Evolutionary conservation across 2,797 vertebrate species (phyloP), one percentile per base, ranked within the genome.

Genomic region (Diceros bicornis): DNA sequence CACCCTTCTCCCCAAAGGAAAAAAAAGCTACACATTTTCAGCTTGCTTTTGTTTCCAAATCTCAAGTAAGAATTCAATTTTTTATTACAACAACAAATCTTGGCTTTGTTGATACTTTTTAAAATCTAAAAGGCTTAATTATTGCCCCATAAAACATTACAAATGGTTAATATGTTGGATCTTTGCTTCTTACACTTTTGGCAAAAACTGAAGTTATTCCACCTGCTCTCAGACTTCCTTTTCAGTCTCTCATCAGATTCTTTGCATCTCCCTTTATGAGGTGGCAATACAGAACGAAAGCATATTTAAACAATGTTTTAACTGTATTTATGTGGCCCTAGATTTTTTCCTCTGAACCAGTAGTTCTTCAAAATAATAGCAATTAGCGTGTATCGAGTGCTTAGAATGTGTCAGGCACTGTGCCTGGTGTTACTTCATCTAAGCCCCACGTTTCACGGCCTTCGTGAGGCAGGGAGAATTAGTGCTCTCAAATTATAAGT

Each of bases 11-110:
- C 29, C 55, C 52, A 55, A 81, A 88, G 23, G 6, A 61, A 61
- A 81, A 81, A 74, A 94, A 95, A 71, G 10, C 86, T 81, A 64
- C 20, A 77, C n/a, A 79, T 20, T 17, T 83, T 84, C 92, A 72
- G 21, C 16, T 83, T 94, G 37, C 7, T 69, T 94, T 87, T 83
- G 41, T 62, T 79, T 94, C 57, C 34, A 79, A 90, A 83, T 21
- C 32, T 59, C 27, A 52, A 29, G 29, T 32, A 29, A 93, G 12
- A 97, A 64, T 21, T 62, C 1, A 32, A 29, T 6, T 81, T 61
- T 71, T 83, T 41, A 61, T 41, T 41, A 41, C 34, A 81, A 78
- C 2, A 75, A 68, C 6, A 62, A 84, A 59, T 85, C 47, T 77
- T 55, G 16, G 66, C 66, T 72, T 29, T 68, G 3, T 78, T 66